A percentile compares a stretch with the other conserved stretches of the same genome.
These are phyloP conservation scores for Synaphobranchus kaupii DNA, from an alignment of 2,797 vertebrate genomes.

Conservation along the genomic window DNA sequence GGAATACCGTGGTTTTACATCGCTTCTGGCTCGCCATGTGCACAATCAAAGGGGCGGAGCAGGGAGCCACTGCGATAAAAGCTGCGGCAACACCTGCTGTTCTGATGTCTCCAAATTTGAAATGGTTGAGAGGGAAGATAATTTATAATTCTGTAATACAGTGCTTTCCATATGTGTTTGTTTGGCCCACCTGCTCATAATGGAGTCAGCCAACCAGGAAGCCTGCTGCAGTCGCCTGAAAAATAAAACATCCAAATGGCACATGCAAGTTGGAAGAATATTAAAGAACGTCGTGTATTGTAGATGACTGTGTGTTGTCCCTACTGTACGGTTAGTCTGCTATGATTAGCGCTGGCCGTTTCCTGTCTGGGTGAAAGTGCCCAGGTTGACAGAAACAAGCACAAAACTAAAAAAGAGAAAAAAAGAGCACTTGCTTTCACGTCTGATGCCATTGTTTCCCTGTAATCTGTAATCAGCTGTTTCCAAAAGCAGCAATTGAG, in stretches of 20 bases:
- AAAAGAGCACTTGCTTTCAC: neutral
- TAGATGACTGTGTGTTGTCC: slow-evolving; percentile 7
- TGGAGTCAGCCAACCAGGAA: slow-evolving; percentile 27
- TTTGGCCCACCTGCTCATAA: slow-evolving; percentile 47
- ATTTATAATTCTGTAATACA: slow-evolving; percentile 36
- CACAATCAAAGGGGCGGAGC: slow-evolving; percentile 27
- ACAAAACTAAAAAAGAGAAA: neutral
- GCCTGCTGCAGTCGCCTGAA: slow-evolving; percentile 26
- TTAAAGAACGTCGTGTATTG: slow-evolving; percentile 17
- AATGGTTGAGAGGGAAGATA: slow-evolving; percentile 43
- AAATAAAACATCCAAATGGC: slow-evolving; percentile 26
- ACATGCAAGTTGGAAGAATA: slow-evolving; percentile 22
- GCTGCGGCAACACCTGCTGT: slow-evolving; percentile 54
- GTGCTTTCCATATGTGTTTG: slow-evolving; percentile 40
- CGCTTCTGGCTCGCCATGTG: slow-evolving; percentile 44
- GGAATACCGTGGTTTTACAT: slow-evolving; percentile 37
- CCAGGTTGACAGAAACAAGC: neutral
- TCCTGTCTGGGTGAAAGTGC: neutral
- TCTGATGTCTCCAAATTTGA: slow-evolving; percentile 43
- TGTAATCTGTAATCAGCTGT: neutral
- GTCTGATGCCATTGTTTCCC: neutral
- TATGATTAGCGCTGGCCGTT: neutral
- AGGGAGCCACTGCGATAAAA: no score
- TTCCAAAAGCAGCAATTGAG: slow-evolving; percentile 8
- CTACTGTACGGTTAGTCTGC: slow-evolving; percentile 8